Conservation (phyloP, 2,888 invertebrate species). For the Pammene aurita region DNA sequence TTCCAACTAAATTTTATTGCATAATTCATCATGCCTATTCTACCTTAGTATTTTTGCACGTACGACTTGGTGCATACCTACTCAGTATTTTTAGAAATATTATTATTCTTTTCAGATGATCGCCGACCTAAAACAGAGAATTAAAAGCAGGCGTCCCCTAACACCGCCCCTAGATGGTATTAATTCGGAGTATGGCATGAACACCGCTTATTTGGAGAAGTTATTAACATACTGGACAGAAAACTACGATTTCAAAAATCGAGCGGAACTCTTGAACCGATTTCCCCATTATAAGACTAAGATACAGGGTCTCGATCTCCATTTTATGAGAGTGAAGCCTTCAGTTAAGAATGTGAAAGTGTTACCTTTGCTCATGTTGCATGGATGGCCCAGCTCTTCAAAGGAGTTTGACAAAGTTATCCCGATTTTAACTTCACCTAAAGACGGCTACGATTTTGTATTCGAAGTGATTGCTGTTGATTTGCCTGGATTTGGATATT, state of each 20-base stretch:
- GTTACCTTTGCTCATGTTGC: slow-evolving; percentile 88
- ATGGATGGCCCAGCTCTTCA: slow-evolving; percentile 95
- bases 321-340: slow-evolving; percentile 89
- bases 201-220: slow-evolving; percentile 86
- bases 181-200: slow-evolving; percentile 92
- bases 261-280: slow-evolving; percentile 86
- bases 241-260: slow-evolving; percentile 85
- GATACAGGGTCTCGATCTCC: slow-evolving; percentile 88
- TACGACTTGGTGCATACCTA: too few relatives aligned
- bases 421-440: slow-evolving; percentile 84
- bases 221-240: slow-evolving; percentile 90
- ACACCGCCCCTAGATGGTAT: slow-evolving; percentile 86
- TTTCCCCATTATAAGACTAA: slow-evolving; percentile 90
- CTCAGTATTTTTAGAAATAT: neutral
- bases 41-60: too few relatives aligned
- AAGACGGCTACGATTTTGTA: slow-evolving; percentile 82
- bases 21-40: too few relatives aligned
- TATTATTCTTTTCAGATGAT: slow-evolving; percentile 69
- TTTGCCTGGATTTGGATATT: slow-evolving; percentile 88
- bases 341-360: slow-evolving; percentile 55
- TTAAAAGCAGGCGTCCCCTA: slow-evolving; percentile 78
- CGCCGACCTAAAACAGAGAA: slow-evolving; percentile 83
- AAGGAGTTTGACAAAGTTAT: slow-evolving; percentile 91
- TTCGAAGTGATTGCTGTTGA: slow-evolving; percentile 88
- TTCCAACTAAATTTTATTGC: too few relatives aligned